Evolutionary conservation across 2,797 vertebrate genomes (phyloP).

Genomic region (Mus spretus): DNA sequence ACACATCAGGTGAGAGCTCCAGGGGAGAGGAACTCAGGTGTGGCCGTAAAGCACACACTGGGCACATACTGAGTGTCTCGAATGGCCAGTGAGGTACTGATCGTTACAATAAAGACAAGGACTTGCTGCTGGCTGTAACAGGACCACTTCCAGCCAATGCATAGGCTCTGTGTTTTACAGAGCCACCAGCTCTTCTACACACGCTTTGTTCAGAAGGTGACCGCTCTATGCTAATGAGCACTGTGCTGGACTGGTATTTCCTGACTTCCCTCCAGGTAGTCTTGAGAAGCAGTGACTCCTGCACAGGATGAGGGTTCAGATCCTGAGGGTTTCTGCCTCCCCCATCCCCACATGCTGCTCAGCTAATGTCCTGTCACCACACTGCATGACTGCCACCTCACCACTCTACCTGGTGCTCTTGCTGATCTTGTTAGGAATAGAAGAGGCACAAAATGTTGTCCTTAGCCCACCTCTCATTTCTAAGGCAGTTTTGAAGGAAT

Average conservation of each 20-base stretch:
- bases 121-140: background rate
- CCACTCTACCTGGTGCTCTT: background rate
- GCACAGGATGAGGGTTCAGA: background rate
- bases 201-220: background rate
- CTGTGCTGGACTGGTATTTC: background rate
- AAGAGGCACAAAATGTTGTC: background rate
- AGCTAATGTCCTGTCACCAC: background rate
- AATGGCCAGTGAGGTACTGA: background rate
- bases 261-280: background rate
- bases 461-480: background rate
- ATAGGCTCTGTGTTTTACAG: background rate
- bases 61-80: background rate
- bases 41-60: background rate
- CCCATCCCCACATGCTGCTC: too few relatives aligned
- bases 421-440: background rate
- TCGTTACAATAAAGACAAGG: background rate
- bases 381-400: background rate
- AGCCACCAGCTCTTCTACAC: background rate
- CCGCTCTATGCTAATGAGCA: background rate
- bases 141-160: background rate
- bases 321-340: background rate
- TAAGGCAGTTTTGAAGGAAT: conserved; percentile 10
- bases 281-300: background rate
- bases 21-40: background rate
- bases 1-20: accelerated